Evolutionary conservation across 1,140 invertebrate species (phyloP), one percentile per base, ranked within the genome.

Genomic region (Drosophila trapezifrons): DNA sequence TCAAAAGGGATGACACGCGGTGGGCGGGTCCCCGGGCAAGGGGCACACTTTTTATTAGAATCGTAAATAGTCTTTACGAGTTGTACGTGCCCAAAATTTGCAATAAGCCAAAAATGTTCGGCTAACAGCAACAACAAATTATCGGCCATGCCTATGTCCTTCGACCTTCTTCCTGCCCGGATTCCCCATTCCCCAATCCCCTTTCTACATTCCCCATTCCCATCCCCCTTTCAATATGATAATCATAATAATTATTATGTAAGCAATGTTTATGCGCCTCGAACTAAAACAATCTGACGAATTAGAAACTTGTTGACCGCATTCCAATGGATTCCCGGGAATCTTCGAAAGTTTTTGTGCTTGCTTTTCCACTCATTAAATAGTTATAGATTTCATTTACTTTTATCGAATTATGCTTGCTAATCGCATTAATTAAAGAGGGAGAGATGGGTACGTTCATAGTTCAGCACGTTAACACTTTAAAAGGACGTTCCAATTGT

Each of bases 41-140:
- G 82, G 74, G 74, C 70, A 80, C 80, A 87, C 60, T 89, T 89
- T 89, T 89, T 89, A 90, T 89, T 89, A 90, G 80, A 89, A 84
- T 89, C 84, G 84, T 89, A 89, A 89, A 89, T 89, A 89, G 84
- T 89, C 84, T 89, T 89, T 89, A 89, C 80, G 84, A 84, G 84
- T 80, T 80, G 84, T 89, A 89, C 84, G 84, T 89, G 84, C 77
- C 69, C 84, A 89, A 89, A 89, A 89, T 89, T 89, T 78, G 73
- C 84, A 89, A 87, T 87, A 87, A 87, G 84, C 83, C 75, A 84
- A 87, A 69, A 81, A 78, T 75, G 75, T 78, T 70, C 59, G 22
- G 37, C 45, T 63, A 54, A 62, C 75, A 43, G 42, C 80, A 85
- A 85, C 67, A 83, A 78, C 80, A 83, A 86, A 85, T 85, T 85